Conservation (phyloP, 2,888 invertebrate species). For the Cerceris rybyensis region DNA sequence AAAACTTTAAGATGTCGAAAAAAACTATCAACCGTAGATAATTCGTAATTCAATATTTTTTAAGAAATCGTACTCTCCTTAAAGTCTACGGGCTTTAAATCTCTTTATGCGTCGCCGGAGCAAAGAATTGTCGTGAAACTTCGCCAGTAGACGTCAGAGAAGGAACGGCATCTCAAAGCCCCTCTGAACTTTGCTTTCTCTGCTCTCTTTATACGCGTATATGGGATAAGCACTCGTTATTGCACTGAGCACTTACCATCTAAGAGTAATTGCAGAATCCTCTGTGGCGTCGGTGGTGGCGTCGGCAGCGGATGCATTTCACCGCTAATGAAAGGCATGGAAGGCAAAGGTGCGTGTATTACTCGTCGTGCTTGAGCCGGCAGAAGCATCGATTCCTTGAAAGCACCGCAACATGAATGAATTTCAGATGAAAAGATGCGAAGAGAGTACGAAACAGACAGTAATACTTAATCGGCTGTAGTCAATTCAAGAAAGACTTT, state of each 20-base stretch:
- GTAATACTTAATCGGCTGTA: not conserved
- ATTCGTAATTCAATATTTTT: not conserved
- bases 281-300: slow-evolving; percentile 33
- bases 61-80: not conserved
- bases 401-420: slow-evolving; percentile 23
- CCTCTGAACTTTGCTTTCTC: slow-evolving; percentile 49
- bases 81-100: not conserved
- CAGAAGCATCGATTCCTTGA: slow-evolving; percentile 26
- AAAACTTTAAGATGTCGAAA: too few relatives aligned
- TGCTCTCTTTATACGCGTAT: slow-evolving; percentile 23
- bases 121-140: slow-evolving; percentile 44
- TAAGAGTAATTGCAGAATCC: slow-evolving; percentile 62
- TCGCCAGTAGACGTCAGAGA: slow-evolving; percentile 18
- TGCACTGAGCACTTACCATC: slow-evolving; percentile 57
- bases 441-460: not conserved
- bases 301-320: slow-evolving; percentile 53
- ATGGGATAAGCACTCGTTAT: slow-evolving; percentile 60
- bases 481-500: slow-evolving; percentile 8
- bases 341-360: slow-evolving; percentile 45
- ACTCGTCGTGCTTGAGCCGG: not conserved
- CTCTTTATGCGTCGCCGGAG: not conserved
- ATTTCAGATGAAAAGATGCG: not conserved
- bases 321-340: slow-evolving; percentile 60
- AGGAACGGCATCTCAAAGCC: slow-evolving; percentile 31
- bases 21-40: not conserved